phyloP scores from a whole-genome alignment of 2,113 vertebrate genomes.

The Globicephala melas region DNA sequence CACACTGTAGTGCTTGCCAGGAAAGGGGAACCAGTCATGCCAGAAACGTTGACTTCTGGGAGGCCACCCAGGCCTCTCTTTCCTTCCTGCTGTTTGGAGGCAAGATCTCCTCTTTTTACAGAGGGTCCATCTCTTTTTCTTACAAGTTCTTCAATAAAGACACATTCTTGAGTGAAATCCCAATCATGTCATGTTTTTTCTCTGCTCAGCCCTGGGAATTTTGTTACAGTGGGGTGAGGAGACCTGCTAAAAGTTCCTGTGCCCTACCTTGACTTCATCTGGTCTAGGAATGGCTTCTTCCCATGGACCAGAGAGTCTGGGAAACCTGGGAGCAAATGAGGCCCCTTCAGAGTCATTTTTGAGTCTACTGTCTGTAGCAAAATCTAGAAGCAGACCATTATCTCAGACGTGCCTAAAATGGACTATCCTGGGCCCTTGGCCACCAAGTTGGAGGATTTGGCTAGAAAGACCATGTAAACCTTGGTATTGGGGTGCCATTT shows the following conservation, averaged over 20 bases:
- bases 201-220: slow-evolving; percentile 37
- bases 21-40: slow-evolving; percentile 31
- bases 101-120: slow-evolving; percentile 69
- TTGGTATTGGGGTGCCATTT: background rate
- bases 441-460: background rate
- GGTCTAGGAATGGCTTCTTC: background rate
- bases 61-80: slow-evolving; percentile 58
- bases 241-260: background rate
- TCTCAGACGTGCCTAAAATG: background rate
- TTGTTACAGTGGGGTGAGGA: background rate
- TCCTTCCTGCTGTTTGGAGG: slow-evolving; percentile 67
- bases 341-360: background rate
- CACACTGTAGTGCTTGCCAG: background rate
- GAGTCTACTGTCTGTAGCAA: background rate
- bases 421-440: background rate
- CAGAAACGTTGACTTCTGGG: slow-evolving; percentile 62
- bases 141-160: slow-evolving; percentile 76
- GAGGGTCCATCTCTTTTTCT: slow-evolving; percentile 71
- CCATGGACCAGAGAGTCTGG: background rate
- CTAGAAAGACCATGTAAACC: background rate
- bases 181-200: slow-evolving; percentile 56
- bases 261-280: background rate
- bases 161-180: slow-evolving; percentile 73
- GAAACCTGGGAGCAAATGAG: background rate
- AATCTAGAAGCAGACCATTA: background rate